These are phyloP conservation scores for Protonemura montana DNA, from an alignment of 2,888 invertebrate genomes.

Conservation along the genomic window DNA sequence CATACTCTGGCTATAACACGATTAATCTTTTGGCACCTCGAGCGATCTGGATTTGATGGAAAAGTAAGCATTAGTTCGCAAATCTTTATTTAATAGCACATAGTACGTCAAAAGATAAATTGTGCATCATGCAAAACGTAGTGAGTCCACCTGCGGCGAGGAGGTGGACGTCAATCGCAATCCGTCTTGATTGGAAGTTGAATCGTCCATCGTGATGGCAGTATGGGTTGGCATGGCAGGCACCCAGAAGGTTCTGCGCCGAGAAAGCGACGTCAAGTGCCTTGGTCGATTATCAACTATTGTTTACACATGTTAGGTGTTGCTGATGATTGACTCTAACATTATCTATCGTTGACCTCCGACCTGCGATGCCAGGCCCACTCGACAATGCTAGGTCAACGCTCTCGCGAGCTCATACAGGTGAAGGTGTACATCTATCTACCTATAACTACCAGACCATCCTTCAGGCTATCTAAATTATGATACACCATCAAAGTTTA, in stretches of 20 bases:
- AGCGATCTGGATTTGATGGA: background rate
- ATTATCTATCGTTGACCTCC: conserved; percentile 8
- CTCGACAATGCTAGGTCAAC: conserved; percentile 23
- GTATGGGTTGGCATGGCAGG: background rate
- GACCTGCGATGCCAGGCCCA: conserved; percentile 9
- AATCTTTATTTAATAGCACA: conserved; percentile 26
- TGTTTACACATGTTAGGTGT: conserved; percentile 35
- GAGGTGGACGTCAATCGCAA: background rate
- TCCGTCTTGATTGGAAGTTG: background rate
- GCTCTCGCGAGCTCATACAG: conserved; percentile 15
- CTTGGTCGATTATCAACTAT: background rate
- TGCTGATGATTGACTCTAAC: conserved; percentile 36
- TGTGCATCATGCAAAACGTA: background rate
- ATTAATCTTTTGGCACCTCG: background rate
- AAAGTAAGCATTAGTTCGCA: conserved; percentile 22
- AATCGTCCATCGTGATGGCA: background rate
- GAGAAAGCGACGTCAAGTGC: background rate
- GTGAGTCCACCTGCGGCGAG: background rate
- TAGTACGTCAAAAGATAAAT: conserved; percentile 17
- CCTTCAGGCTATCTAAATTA: conserved; percentile 16
- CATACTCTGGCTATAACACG: background rate
- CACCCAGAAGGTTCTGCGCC: background rate
- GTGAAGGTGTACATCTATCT: background rate
- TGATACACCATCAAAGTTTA: conserved; percentile 14
- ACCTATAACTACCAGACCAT: background rate